phyloP scores from a whole-genome alignment of 2,888 invertebrate species.

The Marasmarcha lunaedactyla region DNA sequence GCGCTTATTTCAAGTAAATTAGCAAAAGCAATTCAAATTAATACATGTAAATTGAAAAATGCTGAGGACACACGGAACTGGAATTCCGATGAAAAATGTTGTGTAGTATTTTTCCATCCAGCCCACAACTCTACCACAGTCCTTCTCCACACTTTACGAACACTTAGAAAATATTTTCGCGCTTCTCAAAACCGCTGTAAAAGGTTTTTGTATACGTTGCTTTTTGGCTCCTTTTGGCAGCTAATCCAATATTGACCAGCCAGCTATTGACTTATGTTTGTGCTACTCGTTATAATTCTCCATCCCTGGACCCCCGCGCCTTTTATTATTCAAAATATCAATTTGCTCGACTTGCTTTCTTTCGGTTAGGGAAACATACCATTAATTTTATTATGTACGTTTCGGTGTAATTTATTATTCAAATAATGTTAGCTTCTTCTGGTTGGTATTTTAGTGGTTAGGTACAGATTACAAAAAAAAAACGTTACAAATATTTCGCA shows the following conservation, averaged over 20 bases:
- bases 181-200: conserved; percentile 60
- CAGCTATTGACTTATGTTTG: conserved; percentile 69
- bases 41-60: too few species aligned
- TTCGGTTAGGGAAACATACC: conserved; percentile 25
- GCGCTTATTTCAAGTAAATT: too few species aligned
- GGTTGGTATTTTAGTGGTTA: too few species aligned
- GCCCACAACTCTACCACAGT: too few species aligned
- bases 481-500: too few species aligned
- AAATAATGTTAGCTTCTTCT: not conserved
- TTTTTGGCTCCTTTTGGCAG: conserved; percentile 69
- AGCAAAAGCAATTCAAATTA: too few species aligned
- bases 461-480: too few species aligned
- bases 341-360: conserved; percentile 57
- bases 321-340: conserved; percentile 70
- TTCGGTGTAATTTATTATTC: not conserved
- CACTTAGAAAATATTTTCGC: conserved; percentile 65
- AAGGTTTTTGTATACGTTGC: conserved; percentile 72
- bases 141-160: conserved; percentile 29
- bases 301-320: conserved; percentile 32
- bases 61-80: too few species aligned
- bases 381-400: conserved; percentile 28
- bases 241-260: conserved; percentile 69
- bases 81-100: too few species aligned
- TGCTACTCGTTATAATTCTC: conserved; percentile 64
- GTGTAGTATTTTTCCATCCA: too few species aligned